phyloP scores from a whole-genome alignment of 2,113 vertebrate species.

The Cephalophus harveyi region DNA sequence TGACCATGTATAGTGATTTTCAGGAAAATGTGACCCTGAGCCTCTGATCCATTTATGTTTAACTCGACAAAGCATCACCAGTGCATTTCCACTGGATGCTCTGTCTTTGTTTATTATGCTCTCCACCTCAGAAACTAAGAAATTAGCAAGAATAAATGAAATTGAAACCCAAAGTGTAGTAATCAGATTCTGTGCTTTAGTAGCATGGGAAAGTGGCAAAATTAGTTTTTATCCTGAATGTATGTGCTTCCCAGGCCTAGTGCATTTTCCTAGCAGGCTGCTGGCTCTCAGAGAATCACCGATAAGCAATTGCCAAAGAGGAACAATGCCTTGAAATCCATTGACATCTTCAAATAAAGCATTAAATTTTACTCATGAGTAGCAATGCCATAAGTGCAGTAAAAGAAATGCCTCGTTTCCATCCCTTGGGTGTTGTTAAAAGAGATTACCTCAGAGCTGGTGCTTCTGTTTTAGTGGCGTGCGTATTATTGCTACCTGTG shows the following conservation, averaged over 20 bases:
- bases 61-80: neutral
- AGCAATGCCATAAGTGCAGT: slow-evolving; percentile 33
- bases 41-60: neutral
- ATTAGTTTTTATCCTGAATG: neutral
- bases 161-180: neutral
- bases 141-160: neutral
- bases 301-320: slow-evolving; percentile 21
- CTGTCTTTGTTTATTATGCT: neutral
- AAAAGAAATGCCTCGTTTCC: neutral
- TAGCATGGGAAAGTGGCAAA: neutral
- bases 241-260: slow-evolving; percentile 22
- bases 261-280: slow-evolving; percentile 43
- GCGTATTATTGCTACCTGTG: neutral
- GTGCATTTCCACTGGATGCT: neutral
- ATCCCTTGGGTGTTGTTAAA: slow-evolving; percentile 41
- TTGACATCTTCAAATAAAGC: slow-evolving; percentile 62
- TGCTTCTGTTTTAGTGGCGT: slow-evolving; percentile 35
- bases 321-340: slow-evolving; percentile 48
- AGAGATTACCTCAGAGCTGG: slow-evolving; percentile 34
- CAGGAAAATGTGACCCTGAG: neutral
- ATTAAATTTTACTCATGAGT: slow-evolving; percentile 60
- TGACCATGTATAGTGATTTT: neutral
- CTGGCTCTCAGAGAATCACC: slow-evolving; percentile 56
- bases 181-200: neutral
- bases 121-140: neutral